Percentiles rank a stretch among this genome's conserved stretches.
phyloP scores from a whole-genome alignment of 2,797 vertebrate genomes.

The Malacoctenus gilli region DNA sequence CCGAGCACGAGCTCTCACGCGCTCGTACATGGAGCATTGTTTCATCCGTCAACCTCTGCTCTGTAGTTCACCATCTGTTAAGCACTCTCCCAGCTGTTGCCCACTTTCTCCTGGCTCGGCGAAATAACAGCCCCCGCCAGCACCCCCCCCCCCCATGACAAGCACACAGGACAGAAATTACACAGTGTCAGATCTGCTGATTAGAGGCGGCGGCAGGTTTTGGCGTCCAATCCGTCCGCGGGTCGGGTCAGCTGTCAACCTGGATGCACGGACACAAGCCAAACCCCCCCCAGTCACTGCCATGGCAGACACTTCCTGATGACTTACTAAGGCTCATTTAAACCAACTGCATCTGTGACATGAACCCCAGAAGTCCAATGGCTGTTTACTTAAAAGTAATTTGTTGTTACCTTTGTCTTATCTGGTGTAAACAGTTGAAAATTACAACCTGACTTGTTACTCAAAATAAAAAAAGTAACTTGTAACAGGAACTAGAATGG shows the following conservation, averaged over 20 bases:
- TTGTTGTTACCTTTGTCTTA: too few relatives aligned
- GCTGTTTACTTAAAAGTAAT: too few relatives aligned
- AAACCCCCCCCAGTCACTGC: conserved; percentile 4
- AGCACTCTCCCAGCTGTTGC: conserved; percentile 79
- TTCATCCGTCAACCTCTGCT: conserved; percentile 51
- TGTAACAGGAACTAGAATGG: too few relatives aligned
- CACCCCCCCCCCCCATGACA: too few relatives aligned
- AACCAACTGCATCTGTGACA: conserved; percentile 1
- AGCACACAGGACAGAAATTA: conserved; percentile 69
- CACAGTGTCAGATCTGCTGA: conserved; percentile 56
- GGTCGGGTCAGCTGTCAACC: conserved; percentile 54
- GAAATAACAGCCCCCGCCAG: conserved; percentile 68
- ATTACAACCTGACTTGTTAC: too few relatives aligned
- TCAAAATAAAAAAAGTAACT: too few relatives aligned
- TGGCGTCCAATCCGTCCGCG: conserved; percentile 44
- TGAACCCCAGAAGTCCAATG: too few relatives aligned
- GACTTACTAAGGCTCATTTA: conserved; percentile 35
- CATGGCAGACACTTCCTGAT: conserved; percentile 12
- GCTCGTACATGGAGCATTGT: conserved; percentile 56
- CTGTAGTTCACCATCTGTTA: conserved; percentile 71
- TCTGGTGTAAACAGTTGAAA: too few relatives aligned
- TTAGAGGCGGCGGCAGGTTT: conserved; percentile 64
- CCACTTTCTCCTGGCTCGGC: conserved; percentile 67
- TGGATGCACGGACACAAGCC: conserved; percentile 26
- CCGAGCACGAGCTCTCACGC: conserved; percentile 31